These are phyloP conservation scores for Campoplex nolae DNA, from an alignment of 2,888 invertebrate species.

Conservation along the genomic window DNA sequence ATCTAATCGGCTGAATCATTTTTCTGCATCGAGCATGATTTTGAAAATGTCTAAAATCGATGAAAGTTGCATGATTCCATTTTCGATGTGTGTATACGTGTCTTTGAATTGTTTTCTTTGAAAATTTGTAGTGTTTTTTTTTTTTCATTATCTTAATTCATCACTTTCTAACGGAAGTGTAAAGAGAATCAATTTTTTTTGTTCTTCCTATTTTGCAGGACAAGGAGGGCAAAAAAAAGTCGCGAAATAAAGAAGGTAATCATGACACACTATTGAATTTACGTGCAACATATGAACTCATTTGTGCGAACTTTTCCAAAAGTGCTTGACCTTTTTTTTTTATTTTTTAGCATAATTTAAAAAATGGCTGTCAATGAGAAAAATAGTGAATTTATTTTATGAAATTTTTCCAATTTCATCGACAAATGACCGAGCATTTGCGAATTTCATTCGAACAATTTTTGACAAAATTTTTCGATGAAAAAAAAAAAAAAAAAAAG, in stretches of 20 bases:
- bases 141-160: neutral
- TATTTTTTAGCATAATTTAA: neutral
- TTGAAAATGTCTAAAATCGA: constrained; percentile 8
- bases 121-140: constrained; percentile 6
- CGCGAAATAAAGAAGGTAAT: constrained; percentile 95
- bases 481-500: neutral
- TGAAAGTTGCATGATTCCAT: constrained; percentile 12
- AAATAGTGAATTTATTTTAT: neutral
- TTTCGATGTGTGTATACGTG: neutral
- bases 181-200: constrained; percentile 50
- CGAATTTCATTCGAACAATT: neutral
- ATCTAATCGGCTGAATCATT: constrained; percentile 16
- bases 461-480: neutral
- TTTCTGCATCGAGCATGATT: constrained; percentile 34
- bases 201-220: constrained; percentile 87
- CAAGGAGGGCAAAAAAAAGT: constrained; percentile 94
- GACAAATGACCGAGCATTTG: neutral
- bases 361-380: neutral
- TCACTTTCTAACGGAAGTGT: neutral
- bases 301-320: constrained; percentile 14
- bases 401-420: neutral
- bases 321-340: neutral
- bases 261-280: constrained; percentile 35
- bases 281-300: constrained; percentile 28
- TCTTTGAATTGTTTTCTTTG: neutral